Conservation (phyloP, 2,113 vertebrate genomes). For the Muntiacus reevesi region DNA sequence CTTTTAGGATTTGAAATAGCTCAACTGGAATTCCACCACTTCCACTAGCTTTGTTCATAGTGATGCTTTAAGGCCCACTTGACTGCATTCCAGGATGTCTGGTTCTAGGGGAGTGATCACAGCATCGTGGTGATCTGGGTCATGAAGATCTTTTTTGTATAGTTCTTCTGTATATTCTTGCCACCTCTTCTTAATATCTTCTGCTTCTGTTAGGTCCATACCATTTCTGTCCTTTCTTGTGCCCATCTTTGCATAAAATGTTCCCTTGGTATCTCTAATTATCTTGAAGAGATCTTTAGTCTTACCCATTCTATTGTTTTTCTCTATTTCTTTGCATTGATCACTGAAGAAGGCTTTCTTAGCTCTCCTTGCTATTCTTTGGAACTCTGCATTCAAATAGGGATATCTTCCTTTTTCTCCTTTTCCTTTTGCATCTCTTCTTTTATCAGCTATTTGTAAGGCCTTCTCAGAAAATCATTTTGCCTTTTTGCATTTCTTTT, state of each 20-base stretch:
- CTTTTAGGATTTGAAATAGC: neutral
- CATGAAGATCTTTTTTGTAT: neutral
- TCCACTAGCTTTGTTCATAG: neutral
- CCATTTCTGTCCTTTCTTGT: neutral
- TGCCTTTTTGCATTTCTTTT: neutral
- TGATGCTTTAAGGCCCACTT: neutral
- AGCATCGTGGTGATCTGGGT: neutral
- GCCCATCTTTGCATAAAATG: neutral
- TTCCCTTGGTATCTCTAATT: neutral
- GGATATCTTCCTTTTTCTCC: neutral
- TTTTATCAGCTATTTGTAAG: neutral
- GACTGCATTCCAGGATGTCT: neutral
- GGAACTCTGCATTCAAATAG: neutral
- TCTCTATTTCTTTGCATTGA: neutral
- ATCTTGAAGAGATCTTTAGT: neutral
- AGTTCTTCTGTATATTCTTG: neutral
- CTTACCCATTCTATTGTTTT: neutral
- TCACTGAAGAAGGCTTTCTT: neutral
- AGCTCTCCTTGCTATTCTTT: neutral
- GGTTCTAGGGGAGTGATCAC: neutral
- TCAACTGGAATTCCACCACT: neutral
- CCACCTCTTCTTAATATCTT: neutral
- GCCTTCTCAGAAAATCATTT: neutral
- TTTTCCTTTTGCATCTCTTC: neutral
- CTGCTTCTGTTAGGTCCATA: neutral